A percentile compares a stretch with the other conserved stretches of the same genome.
Evolutionary conservation across 2,797 vertebrate genomes (phyloP).

Genomic region (Microctenopoma lineatum): DNA sequence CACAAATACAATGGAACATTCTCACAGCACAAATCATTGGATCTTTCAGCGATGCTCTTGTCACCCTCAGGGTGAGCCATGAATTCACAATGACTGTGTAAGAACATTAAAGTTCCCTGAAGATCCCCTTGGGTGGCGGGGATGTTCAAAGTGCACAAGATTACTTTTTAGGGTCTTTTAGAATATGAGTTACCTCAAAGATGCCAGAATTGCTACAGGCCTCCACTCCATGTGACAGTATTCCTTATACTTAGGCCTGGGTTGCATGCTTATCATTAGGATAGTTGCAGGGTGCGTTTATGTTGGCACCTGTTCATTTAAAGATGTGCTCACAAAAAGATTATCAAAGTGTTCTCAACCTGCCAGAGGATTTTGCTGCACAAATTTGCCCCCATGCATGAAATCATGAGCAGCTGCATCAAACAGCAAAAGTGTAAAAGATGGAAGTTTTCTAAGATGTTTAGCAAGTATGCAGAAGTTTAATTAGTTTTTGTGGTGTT

Average conservation of each 20-base stretch:
- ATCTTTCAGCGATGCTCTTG: slow-evolving; percentile 50
- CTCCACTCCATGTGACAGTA: slow-evolving; percentile 15
- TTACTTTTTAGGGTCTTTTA: slow-evolving; percentile 42
- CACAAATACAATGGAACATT: slow-evolving; percentile 45
- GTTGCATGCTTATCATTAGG: slow-evolving; percentile 50
- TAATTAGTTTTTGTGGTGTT: neutral
- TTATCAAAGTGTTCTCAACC: slow-evolving; percentile 49
- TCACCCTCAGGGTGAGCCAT: slow-evolving; percentile 43
- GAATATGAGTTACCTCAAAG: slow-evolving; percentile 19
- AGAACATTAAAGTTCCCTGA: slow-evolving; percentile 60
- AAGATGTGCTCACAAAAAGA: slow-evolving; percentile 34
- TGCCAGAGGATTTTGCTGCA: slow-evolving; percentile 38
- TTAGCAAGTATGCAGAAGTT: neutral
- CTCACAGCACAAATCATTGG: slow-evolving; percentile 34
- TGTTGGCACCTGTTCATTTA: slow-evolving; percentile 53
- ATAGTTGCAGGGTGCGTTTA: slow-evolving; percentile 39
- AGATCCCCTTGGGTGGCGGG: slow-evolving; percentile 47
- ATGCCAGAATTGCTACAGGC: slow-evolving; percentile 40
- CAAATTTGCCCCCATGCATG: slow-evolving; percentile 39
- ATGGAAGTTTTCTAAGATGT: slow-evolving; percentile 6
- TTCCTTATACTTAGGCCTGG: neutral
- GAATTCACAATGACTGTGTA: slow-evolving; percentile 50
- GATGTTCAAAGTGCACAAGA: slow-evolving; percentile 57
- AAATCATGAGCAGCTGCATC: slow-evolving; percentile 42
- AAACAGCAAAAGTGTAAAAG: slow-evolving; percentile 8